These are phyloP conservation scores for Melanostigma gelatinosum DNA, from an alignment of 2,113 vertebrate genomes.

Conservation along the genomic window DNA sequence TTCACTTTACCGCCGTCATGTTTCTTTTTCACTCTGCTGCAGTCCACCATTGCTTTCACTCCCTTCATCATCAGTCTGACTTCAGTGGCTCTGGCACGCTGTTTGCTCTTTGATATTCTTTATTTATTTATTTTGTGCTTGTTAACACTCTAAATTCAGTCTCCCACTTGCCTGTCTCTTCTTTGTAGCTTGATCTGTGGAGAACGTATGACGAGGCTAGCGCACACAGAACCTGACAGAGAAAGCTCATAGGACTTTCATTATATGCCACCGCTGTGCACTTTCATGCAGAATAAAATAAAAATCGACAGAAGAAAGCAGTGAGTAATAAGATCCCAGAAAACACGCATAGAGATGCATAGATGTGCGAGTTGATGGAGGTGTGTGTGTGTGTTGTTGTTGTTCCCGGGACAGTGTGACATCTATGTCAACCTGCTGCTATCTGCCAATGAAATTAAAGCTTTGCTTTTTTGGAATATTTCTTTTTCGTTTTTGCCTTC, in stretches of 20 bases:
- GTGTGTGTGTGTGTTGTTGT: neutral
- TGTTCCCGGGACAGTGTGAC: neutral
- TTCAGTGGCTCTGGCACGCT: neutral
- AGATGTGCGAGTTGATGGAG: neutral
- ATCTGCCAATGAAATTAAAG: neutral
- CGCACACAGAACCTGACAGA: slow-evolving; percentile 16
- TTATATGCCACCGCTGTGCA: slow-evolving; percentile 2
- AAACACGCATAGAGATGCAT: neutral
- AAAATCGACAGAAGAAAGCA: slow-evolving; percentile 10
- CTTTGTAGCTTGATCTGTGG: slow-evolving; percentile 18
- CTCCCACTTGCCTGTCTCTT: neutral
- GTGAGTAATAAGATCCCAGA: slow-evolving; percentile 3
- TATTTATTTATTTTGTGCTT: neutral
- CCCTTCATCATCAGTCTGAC: neutral
- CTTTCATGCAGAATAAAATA: slow-evolving; percentile 27
- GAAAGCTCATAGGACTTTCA: slow-evolving; percentile 8
- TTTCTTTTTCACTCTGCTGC: no score
- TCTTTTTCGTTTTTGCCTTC: neutral
- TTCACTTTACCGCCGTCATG: neutral
- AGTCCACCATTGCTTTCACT: neutral
- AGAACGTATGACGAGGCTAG: slow-evolving; percentile 29
- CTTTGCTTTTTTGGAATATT: neutral
- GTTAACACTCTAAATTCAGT: neutral
- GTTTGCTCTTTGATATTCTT: neutral
- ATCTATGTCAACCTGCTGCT: slow-evolving; percentile 12